phyloP scores from a whole-genome alignment of 2,888 invertebrate genomes.

The Oeneis ivallda region DNA sequence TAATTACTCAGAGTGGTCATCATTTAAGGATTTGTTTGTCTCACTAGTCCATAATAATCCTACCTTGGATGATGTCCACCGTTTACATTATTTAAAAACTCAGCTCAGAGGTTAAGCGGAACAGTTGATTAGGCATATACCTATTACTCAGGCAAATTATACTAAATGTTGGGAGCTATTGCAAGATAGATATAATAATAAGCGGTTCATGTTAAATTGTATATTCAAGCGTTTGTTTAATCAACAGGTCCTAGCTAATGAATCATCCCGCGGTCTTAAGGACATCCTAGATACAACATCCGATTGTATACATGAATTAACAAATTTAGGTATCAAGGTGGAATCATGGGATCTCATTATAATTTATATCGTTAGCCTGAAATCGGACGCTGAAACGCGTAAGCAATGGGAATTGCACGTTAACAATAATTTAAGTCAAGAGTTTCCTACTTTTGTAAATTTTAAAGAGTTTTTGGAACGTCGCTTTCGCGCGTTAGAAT shows the following conservation, averaged over 20 bases:
- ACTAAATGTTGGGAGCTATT: conserved; percentile 39
- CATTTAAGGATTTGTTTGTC: conserved; percentile 9
- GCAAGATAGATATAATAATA: conserved; percentile 38
- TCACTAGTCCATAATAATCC: conserved; percentile 11
- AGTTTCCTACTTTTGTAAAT: neutral
- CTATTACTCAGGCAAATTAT: conserved; percentile 37
- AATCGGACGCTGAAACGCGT: too few species aligned
- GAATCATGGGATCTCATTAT: conserved; percentile 37
- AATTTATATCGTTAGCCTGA: too few species aligned
- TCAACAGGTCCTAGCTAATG: conserved; percentile 36
- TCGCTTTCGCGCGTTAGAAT: neutral
- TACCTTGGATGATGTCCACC: conserved; percentile 1
- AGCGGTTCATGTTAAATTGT: conserved; percentile 32
- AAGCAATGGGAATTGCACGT: neutral
- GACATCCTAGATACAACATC: conserved; percentile 42
- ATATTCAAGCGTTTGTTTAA: conserved; percentile 37
- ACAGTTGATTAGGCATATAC: neutral
- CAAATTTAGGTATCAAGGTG: conserved; percentile 13
- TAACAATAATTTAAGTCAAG: neutral
- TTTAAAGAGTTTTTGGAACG: neutral
- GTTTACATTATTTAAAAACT: conserved; percentile 17
- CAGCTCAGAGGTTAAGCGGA: conserved; percentile 25
- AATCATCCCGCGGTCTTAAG: conserved; percentile 39
- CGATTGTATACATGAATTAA: conserved; percentile 37
- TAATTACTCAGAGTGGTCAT: conserved; percentile 8